A percentile compares a stretch with the other conserved stretches of the same genome.
Evolutionary conservation across 2,888 invertebrate genomes (phyloP).

Genomic region (Cartodere bifasciata): DNA sequence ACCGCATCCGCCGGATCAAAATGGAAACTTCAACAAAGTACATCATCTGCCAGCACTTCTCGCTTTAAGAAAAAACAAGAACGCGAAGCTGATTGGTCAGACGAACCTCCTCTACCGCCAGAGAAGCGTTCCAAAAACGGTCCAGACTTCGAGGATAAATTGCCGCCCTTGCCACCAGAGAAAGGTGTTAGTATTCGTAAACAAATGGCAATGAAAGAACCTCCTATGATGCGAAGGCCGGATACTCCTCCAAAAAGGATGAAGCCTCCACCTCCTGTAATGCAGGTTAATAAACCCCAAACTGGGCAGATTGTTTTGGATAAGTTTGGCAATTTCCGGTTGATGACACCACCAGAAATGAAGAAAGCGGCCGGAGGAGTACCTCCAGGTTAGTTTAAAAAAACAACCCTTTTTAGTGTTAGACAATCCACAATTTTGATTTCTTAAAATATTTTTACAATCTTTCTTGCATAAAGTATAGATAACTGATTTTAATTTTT

Average conservation of each 20-base stretch:
- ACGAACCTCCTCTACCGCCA: conserved; percentile 36
- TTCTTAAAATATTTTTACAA: neutral
- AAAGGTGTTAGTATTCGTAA: conserved; percentile 48
- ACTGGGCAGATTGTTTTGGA: conserved; percentile 53
- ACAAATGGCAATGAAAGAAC: conserved; percentile 50
- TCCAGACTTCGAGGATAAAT: conserved; percentile 28
- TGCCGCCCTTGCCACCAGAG: conserved; percentile 32
- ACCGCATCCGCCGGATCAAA: conserved; percentile 41
- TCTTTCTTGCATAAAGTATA: neutral
- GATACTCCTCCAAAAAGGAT: conserved; percentile 21
- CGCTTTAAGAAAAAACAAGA: conserved; percentile 51
- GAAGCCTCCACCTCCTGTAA: conserved; percentile 16
- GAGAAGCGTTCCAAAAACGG: conserved; percentile 30
- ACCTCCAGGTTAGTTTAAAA: conserved; percentile 39
- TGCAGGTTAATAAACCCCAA: conserved; percentile 25
- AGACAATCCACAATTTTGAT: too few relatives aligned
- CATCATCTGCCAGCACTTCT: conserved; percentile 37
- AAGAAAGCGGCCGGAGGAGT: conserved; percentile 34
- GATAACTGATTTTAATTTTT: too few relatives aligned
- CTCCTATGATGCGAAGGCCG: conserved; percentile 37
- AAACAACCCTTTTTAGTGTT: too few relatives aligned
- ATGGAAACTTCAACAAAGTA: conserved; percentile 60
- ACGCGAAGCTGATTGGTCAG: conserved; percentile 37
- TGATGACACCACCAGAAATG: conserved; percentile 38
- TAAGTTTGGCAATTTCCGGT: conserved; percentile 59